Evolutionary conservation across 2,113 vertebrate species (phyloP).

Genomic region (Seriola aureovittata): DNA sequence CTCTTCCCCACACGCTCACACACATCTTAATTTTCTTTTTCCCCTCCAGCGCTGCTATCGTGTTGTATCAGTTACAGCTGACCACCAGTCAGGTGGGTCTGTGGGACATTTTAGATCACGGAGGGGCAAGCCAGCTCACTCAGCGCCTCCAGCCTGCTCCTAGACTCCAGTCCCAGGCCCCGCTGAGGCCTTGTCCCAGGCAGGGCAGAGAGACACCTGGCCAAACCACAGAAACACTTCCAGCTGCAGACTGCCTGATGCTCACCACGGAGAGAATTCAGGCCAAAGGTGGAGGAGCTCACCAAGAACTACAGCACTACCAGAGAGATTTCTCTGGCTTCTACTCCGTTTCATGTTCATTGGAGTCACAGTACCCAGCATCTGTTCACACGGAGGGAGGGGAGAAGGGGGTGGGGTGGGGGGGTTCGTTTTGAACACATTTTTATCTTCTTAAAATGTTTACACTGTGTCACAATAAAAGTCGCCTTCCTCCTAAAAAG

Average conservation of each 20-base stretch:
- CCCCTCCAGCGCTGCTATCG: conserved; percentile 64
- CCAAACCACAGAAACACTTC: conserved; percentile 84
- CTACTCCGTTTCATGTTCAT: conserved; percentile 37
- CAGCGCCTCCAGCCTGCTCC: conserved; percentile 67
- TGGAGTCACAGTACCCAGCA: conserved; percentile 19
- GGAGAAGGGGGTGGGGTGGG: too few species aligned
- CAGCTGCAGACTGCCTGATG: conserved; percentile 83
- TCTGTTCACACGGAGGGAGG: conserved; percentile 11
- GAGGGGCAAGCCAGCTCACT: conserved; percentile 71
- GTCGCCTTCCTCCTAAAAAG: neutral
- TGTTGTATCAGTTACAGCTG: conserved; percentile 80
- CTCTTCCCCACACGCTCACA: conserved; percentile 72
- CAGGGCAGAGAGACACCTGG: conserved; percentile 82
- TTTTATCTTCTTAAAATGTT: conserved; percentile 31
- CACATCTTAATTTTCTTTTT: conserved; percentile 73
- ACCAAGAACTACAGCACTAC: conserved; percentile 52
- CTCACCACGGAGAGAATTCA: conserved; percentile 80
- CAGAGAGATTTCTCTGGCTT: conserved; percentile 45
- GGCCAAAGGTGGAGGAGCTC: conserved; percentile 82
- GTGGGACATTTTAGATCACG: conserved; percentile 75
- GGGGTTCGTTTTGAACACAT: neutral
- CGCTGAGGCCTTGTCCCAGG: conserved; percentile 77
- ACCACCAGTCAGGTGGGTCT: conserved; percentile 81
- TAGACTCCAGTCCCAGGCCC: conserved; percentile 75
- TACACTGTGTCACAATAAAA: conserved; percentile 43